phyloP scores from a whole-genome alignment of 2,888 invertebrate genomes.

The Masnerella sp. region DNA sequence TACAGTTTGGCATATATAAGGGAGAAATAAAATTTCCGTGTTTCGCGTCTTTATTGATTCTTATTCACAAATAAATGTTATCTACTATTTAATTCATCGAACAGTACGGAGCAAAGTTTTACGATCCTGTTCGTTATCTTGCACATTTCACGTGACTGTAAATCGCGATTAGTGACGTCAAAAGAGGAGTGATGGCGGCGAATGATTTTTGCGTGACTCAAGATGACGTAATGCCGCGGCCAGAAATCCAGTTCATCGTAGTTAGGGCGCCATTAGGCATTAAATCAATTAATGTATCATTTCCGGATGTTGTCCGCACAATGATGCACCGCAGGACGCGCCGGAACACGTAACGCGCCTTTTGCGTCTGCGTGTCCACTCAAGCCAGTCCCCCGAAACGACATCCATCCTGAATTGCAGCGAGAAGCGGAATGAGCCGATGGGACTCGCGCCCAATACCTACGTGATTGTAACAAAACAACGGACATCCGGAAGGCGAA shows the following conservation, averaged over 20 bases:
- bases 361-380: constrained; percentile 70
- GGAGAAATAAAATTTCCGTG: too few species aligned
- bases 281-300: constrained; percentile 71
- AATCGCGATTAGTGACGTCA: constrained; percentile 4
- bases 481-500: constrained; percentile 77
- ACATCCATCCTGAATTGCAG: constrained; percentile 74
- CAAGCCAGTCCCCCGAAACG: constrained; percentile 68
- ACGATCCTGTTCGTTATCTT: not conserved
- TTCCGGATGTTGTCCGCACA: constrained; percentile 67
- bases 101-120: too few species aligned
- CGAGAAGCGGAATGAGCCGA: constrained; percentile 62
- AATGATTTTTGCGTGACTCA: constrained; percentile 34
- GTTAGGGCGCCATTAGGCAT: constrained; percentile 55
- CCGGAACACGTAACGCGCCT: constrained; percentile 73
- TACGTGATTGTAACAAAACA: constrained; percentile 78
- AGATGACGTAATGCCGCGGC: constrained; percentile 43
- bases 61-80: too few species aligned
- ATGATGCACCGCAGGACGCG: constrained; percentile 61
- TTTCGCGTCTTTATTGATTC: too few species aligned
- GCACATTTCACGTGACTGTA: not conserved
- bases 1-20: too few species aligned
- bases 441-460: constrained; percentile 65
- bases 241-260: constrained; percentile 52
- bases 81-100: too few species aligned
- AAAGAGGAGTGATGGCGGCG: constrained; percentile 21